Conservation (phyloP, 2,888 invertebrate genomes). For the Silvanus unidentatus region DNA sequence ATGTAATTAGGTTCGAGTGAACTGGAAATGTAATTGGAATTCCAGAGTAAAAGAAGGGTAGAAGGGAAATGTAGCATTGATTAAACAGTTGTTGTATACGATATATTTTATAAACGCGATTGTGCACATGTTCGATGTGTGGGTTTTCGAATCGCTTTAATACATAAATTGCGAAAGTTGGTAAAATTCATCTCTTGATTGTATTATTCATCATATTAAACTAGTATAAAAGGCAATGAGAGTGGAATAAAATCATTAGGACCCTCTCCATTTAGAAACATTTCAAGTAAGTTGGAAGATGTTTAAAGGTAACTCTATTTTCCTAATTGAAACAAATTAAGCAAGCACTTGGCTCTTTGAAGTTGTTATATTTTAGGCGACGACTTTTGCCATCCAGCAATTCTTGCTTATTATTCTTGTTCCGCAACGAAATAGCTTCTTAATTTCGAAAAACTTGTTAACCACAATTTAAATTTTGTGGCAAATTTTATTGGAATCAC, state of each 20-base stretch:
- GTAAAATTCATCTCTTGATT: no score
- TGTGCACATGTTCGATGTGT: no score
- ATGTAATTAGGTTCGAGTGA: constrained; percentile 39
- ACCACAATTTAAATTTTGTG: constrained; percentile 27
- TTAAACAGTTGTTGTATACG: no score
- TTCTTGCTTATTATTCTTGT: constrained; percentile 40
- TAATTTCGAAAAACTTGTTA: constrained; percentile 45
- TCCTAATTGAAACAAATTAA: constrained; percentile 44
- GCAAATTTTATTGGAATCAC: constrained; percentile 38
- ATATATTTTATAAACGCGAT: no score
- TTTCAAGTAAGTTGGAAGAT: constrained; percentile 24
- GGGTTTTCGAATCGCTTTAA: no score
- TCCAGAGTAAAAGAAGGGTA: constrained; percentile 26
- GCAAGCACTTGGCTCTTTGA: constrained; percentile 38
- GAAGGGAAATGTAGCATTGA: background rate
- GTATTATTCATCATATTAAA: no score
- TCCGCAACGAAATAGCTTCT: constrained; percentile 42
- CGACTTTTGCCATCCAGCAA: constrained; percentile 29
- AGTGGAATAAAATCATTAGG: no score
- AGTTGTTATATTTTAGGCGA: constrained; percentile 32
- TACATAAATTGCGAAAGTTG: no score
- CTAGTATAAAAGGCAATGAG: no score
- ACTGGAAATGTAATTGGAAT: constrained; percentile 38
- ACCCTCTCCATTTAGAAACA: no score
- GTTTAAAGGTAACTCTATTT: constrained; percentile 40